These are phyloP conservation scores for Eubasilissa splendida DNA, from an alignment of 2,888 invertebrate genomes.

Conservation along the genomic window DNA sequence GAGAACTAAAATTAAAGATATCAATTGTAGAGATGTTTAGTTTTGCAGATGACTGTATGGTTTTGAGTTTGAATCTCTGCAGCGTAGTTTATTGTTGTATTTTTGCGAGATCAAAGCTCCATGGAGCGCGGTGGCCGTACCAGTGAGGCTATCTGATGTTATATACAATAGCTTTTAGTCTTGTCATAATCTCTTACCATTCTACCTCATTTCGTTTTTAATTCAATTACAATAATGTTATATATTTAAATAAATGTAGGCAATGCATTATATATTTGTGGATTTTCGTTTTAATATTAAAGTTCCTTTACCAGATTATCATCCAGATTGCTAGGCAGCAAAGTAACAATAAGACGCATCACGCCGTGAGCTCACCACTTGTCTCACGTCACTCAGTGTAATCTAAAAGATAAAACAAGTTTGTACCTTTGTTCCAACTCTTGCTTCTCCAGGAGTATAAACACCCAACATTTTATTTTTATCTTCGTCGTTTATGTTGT, in stretches of 20 bases:
- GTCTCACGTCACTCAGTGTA: constrained; percentile 51
- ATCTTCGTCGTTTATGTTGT: constrained; percentile 73
- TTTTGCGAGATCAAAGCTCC: constrained; percentile 54
- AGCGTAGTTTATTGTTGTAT: constrained; percentile 64
- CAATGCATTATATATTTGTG: constrained; percentile 57
- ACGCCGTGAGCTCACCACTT: constrained; percentile 55
- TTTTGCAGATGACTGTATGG: constrained; percentile 41
- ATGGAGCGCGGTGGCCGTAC: constrained; percentile 36
- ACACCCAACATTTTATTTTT: constrained; percentile 69
- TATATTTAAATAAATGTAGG: constrained; percentile 50
- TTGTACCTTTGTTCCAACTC: constrained; percentile 70
- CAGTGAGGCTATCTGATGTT: constrained; percentile 41
- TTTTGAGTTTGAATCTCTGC: constrained; percentile 69
- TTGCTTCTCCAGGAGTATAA: constrained; percentile 69
- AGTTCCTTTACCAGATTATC: constrained; percentile 55
- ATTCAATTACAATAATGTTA: constrained; percentile 54
- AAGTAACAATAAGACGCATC: constrained; percentile 54
- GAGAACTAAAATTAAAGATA: constrained; percentile 44
- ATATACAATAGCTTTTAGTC: constrained; percentile 54
- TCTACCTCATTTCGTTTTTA: constrained; percentile 58
- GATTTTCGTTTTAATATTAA: constrained; percentile 51
- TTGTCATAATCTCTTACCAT: constrained; percentile 58
- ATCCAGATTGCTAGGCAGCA: constrained; percentile 55
- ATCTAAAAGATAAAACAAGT: constrained; percentile 43
- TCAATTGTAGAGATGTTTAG: constrained; percentile 49